Evolutionary conservation across 2,888 invertebrate genomes (phyloP), one percentile per base, ranked within the genome.

Genomic region (Hypercompe scribonia): DNA sequence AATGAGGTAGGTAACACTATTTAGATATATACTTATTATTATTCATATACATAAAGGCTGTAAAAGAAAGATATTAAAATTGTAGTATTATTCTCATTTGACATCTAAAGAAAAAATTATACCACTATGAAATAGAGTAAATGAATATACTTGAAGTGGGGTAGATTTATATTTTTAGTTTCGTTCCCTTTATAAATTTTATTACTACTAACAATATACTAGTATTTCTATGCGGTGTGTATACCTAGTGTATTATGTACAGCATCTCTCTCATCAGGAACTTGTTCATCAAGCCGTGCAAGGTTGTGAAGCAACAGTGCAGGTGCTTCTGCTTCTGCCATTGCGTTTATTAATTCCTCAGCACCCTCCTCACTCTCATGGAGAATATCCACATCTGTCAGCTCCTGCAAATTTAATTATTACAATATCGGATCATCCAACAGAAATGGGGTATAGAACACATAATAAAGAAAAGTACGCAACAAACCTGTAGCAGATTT

Each of bases 331-430:
- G 98, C 98, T 72, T 98, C 98, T 24, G 99, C 96, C 79, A 99
- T 92, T 0, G 98, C 97, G 88, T 98, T 98, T 70, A 99, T 97
- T 31, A 99, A 94, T 15, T 97, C 97, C 82, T 98, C 98, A 0
- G 99, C 98, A 2, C 98, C 99, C 82, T 99, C 99, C 80, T 98
- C 98, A 90, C 98, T 99, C 91, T 99, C 99, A 89, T 98, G 97
- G n/a, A 99, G 95, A 81, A 99, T 98, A 90, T 99, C 99, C 5
- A 99, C 98, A 96, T 99, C 99, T 4, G 99, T 99, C 71, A 99
- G 94, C 92, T 99, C 99, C 96, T 98, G 96, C 1, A 80, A 82
- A 70, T 68, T 46, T 34, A 42, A 34, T 42, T 15, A 28, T 18
- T 3, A 36, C 10, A 68, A 24, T 50, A 24, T 24, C 21, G 13